phyloP scores from a whole-genome alignment of 2,797 vertebrate genomes.

The Ceryle rudis region DNA sequence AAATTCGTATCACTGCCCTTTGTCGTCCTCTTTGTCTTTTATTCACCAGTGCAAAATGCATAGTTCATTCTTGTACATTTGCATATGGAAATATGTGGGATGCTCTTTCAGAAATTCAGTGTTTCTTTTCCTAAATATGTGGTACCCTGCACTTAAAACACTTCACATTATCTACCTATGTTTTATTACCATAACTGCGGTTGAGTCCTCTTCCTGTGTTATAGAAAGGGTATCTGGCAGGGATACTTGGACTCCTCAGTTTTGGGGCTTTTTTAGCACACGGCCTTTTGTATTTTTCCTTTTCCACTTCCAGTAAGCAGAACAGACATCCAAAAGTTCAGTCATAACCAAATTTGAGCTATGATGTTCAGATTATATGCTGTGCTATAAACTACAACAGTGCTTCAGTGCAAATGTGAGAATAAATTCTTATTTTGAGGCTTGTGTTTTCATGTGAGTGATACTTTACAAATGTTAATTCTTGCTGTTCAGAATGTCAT shows the following conservation, averaged over 20 bases:
- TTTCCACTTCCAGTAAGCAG: background rate
- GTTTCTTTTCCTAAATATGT: background rate
- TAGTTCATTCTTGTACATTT: background rate
- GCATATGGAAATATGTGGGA: background rate
- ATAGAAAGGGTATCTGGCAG: background rate
- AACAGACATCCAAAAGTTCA: background rate
- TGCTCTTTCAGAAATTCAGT: background rate
- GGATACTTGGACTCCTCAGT: background rate
- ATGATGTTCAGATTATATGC: background rate
- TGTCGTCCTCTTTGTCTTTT: background rate
- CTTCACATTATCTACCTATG: background rate
- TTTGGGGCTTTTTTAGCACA: no score
- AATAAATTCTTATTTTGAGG: background rate
- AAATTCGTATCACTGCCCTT: background rate
- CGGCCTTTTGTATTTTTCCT: background rate
- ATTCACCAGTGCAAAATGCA: background rate
- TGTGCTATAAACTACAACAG: background rate
- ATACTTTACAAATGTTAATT: background rate
- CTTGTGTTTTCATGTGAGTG: background rate
- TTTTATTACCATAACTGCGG: background rate
- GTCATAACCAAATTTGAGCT: background rate
- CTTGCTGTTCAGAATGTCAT: background rate
- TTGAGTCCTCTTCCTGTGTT: background rate
- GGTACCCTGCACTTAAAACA: background rate
- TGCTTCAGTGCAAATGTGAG: background rate